Percentiles rank a stretch among this genome's conserved stretches.
phyloP scores from a whole-genome alignment of 1,140 invertebrate species.

The Whitmania pigra region DNA sequence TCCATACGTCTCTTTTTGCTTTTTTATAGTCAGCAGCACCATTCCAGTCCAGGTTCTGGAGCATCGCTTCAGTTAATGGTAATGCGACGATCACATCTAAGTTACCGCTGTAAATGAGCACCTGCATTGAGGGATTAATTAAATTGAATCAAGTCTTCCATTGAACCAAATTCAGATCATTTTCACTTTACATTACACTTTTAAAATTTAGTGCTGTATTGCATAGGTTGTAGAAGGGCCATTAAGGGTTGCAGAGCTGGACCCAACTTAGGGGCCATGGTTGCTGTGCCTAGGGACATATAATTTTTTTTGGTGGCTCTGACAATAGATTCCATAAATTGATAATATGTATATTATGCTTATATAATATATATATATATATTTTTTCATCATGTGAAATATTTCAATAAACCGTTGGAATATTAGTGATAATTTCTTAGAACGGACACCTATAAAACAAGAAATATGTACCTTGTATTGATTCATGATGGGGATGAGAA shows the following conservation, averaged over 20 bases:
- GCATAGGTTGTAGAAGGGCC: not conserved
- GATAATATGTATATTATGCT: not conserved
- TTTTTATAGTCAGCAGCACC: conserved; percentile 53
- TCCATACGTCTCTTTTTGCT: conserved; percentile 55
- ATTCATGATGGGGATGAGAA: conserved; percentile 55
- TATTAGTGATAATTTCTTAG: too few relatives aligned
- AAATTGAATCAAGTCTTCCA: not conserved
- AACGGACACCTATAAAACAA: too few relatives aligned
- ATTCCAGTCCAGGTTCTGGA: conserved; percentile 54
- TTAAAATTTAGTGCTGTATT: not conserved
- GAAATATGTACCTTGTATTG: conserved; percentile 48
- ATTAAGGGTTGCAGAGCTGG: too few relatives aligned
- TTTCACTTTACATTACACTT: not conserved
- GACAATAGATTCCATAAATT: not conserved
- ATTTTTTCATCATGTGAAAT: not conserved
- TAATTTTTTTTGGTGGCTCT: too few relatives aligned
- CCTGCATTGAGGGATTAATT: conserved; percentile 26
- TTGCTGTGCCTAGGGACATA: too few relatives aligned
- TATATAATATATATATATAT: too few relatives aligned
- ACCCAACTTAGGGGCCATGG: too few relatives aligned
- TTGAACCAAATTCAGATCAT: not conserved
- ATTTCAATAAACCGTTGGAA: not conserved
- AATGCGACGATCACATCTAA: conserved; percentile 72
- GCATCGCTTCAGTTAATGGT: conserved; percentile 59
- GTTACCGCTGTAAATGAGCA: conserved; percentile 60